phyloP scores from a whole-genome alignment of 2,888 invertebrate genomes.

The Caenorhabditis sp. region DNA sequence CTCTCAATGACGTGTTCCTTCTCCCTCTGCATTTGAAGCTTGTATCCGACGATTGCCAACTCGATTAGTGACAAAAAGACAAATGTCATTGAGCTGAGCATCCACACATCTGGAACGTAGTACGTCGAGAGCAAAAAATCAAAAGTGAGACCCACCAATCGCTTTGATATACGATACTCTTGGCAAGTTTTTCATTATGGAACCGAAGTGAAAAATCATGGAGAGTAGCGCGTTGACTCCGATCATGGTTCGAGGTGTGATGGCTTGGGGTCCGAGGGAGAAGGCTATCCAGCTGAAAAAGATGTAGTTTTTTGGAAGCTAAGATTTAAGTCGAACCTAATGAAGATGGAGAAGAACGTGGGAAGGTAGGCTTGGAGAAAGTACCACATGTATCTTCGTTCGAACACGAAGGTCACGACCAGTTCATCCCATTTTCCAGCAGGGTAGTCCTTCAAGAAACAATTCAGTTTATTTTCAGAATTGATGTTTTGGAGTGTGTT shows the following conservation, averaged over 20 bases:
- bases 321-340: slow-evolving; percentile 59
- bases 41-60: slow-evolving; percentile 73
- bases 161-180: slow-evolving; percentile 76
- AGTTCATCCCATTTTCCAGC: slow-evolving; percentile 76
- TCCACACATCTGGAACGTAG: slow-evolving; percentile 74
- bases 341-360: slow-evolving; percentile 77
- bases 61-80: slow-evolving; percentile 75
- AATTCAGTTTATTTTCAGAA: no score
- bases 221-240: slow-evolving; percentile 77
- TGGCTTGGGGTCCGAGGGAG: slow-evolving; percentile 74
- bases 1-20: slow-evolving; percentile 52
- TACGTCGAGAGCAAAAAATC: slow-evolving; percentile 1
- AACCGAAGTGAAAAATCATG: slow-evolving; percentile 77
- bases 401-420: slow-evolving; percentile 71
- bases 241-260: slow-evolving; percentile 77
- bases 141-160: slow-evolving; percentile 65
- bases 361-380: slow-evolving; percentile 77
- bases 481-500: no score
- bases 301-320: not conserved
- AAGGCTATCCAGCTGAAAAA: slow-evolving; percentile 75
- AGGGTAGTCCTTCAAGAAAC: slow-evolving; percentile 62
- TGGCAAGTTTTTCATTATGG: slow-evolving; percentile 75
- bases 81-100: slow-evolving; percentile 77
- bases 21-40: slow-evolving; percentile 46
- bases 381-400: slow-evolving; percentile 75